Evolutionary conservation across 1,140 invertebrate genomes (phyloP).

Genomic region (Drosophila elegans): DNA sequence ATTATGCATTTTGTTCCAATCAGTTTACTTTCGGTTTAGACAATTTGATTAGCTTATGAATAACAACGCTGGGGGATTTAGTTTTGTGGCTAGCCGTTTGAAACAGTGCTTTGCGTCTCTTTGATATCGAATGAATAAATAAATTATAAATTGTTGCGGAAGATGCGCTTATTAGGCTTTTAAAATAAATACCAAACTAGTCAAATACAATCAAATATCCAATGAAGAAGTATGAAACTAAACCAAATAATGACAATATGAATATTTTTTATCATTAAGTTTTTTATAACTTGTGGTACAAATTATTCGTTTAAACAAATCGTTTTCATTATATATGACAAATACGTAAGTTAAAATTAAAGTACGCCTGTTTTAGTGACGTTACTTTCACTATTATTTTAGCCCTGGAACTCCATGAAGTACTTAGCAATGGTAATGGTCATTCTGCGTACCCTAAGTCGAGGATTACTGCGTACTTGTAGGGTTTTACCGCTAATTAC

Average conservation of each 20-base stretch:
- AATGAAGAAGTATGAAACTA: neutral
- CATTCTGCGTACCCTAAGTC: conserved; percentile 28
- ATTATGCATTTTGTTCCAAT: conserved; percentile 70
- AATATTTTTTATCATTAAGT: too few relatives aligned
- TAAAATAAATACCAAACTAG: too few relatives aligned
- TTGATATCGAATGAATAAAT: neutral
- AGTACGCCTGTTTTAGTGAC: too few relatives aligned
- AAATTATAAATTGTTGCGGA: neutral
- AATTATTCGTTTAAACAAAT: too few relatives aligned
- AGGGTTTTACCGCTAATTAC: conserved; percentile 74
- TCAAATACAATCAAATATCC: too few relatives aligned
- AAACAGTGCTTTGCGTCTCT: neutral
- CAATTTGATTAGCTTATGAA: conserved; percentile 45
- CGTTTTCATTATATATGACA: too few relatives aligned
- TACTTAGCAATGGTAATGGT: conserved; percentile 6
- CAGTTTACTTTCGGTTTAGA: conserved; percentile 47
- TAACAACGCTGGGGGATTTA: conserved; percentile 10
- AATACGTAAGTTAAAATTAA: too few relatives aligned
- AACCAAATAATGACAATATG: too few relatives aligned
- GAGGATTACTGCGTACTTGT: conserved; percentile 53
- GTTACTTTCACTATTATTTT: neutral
- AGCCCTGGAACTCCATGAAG: neutral
- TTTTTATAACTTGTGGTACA: too few relatives aligned
- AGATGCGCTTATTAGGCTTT: too few relatives aligned
- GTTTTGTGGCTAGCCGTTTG: neutral